Conservation (phyloP, 2,113 vertebrate species). For the Tor tambroides region DNA sequence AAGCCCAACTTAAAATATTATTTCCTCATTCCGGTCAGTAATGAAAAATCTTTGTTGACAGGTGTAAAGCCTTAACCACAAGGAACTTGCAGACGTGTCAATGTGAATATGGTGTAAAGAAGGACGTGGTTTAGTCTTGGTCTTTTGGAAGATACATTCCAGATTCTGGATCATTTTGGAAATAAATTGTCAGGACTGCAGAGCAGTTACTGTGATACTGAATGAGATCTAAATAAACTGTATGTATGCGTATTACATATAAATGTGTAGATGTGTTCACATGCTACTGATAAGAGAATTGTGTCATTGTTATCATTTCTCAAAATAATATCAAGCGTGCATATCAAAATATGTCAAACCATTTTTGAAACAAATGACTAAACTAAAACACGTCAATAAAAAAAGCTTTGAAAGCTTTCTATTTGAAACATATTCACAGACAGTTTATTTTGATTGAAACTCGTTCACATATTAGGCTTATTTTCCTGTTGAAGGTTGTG, state of each 20-base stretch:
- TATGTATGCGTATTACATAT: neutral
- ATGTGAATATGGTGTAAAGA: neutral
- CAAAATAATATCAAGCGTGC: neutral
- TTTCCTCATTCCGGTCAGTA: neutral
- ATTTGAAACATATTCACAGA: slow-evolving; percentile 92
- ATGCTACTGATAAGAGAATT: neutral
- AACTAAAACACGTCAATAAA: neutral
- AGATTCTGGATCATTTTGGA: neutral
- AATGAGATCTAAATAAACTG: neutral
- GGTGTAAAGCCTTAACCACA: neutral
- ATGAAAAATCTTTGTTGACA: neutral
- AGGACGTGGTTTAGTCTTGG: neutral
- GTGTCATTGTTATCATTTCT: neutral
- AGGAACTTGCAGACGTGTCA: neutral
- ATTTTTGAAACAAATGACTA: neutral
- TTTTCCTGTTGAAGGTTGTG: slow-evolving; percentile 74
- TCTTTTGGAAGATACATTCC: neutral
- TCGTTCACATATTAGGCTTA: slow-evolving; percentile 92
- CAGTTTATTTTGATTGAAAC: slow-evolving; percentile 98
- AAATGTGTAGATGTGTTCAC: neutral
- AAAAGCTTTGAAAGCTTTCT: slow-evolving; percentile 62
- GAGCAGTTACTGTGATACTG: neutral
- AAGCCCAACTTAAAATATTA: neutral
- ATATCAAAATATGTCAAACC: neutral
- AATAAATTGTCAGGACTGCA: neutral